phyloP scores from a whole-genome alignment of 2,888 invertebrate genomes.

The Spodoptera picta region DNA sequence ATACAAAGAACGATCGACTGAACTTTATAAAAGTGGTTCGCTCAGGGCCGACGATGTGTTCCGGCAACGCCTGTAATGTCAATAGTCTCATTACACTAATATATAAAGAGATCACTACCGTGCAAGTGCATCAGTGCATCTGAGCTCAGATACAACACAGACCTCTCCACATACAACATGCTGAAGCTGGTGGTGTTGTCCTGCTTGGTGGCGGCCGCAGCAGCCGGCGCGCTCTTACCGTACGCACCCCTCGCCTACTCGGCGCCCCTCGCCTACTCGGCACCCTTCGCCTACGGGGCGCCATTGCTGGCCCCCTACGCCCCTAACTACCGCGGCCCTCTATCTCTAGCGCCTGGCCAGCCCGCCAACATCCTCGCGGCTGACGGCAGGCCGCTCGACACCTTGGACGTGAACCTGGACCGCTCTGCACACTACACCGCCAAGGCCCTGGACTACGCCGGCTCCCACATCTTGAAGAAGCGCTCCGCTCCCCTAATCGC shows the following conservation, averaged over 20 bases:
- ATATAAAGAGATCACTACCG: conserved; percentile 69
- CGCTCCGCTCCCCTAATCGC: conserved; percentile 65
- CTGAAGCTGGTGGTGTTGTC: conserved; percentile 90
- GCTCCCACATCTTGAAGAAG: conserved; percentile 76
- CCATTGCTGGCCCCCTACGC: conserved; percentile 59
- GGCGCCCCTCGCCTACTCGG: no score
- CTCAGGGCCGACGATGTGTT: conserved; percentile 75
- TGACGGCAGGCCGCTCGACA: conserved; percentile 83
- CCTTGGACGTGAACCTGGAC: conserved; percentile 82
- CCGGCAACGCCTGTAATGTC: conserved; percentile 69
- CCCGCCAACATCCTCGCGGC: conserved; percentile 81
- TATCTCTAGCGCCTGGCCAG: conserved; percentile 82
- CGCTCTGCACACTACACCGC: conserved; percentile 80
- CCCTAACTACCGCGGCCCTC: conserved; percentile 77
- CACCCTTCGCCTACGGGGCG: conserved; percentile 42
- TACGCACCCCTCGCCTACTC: conserved; percentile 56
- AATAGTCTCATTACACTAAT: conserved; percentile 59
- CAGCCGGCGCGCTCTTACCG: conserved; percentile 69
- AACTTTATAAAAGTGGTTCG: conserved; percentile 73
- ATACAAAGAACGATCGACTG: conserved; percentile 33
- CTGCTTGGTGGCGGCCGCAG: conserved; percentile 89
- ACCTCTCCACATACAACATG: conserved; percentile 78
- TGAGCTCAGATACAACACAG: conserved; percentile 76
- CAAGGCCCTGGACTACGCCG: conserved; percentile 68
- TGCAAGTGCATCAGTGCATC: conserved; percentile 74